Evolutionary conservation across 2,888 invertebrate species (phyloP).

Genomic region (Flexamia atlantica): DNA sequence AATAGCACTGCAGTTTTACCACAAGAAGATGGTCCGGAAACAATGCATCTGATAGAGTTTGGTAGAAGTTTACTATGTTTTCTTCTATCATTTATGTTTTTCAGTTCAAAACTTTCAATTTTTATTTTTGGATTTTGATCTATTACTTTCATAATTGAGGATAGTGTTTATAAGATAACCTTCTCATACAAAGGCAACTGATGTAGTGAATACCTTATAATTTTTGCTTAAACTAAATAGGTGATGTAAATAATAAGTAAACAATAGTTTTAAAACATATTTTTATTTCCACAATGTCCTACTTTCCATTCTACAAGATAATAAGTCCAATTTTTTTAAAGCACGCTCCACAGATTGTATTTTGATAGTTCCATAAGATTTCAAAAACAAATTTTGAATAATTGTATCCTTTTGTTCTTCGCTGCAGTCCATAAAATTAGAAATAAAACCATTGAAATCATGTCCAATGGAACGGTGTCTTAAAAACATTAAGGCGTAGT

Average conservation of each 20-base stretch:
- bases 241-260: neutral
- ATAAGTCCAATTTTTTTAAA: neutral
- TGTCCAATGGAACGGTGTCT: neutral
- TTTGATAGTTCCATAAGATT: neutral
- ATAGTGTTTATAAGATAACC: neutral
- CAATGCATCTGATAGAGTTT: neutral
- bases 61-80: neutral
- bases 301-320: neutral
- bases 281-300: neutral
- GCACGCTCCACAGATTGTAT: neutral
- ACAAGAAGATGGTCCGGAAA: neutral
- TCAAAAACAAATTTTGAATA: neutral
- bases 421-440: neutral
- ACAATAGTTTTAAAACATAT: neutral
- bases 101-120: neutral
- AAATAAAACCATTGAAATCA: neutral
- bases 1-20: neutral
- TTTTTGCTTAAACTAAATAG: too few species aligned
- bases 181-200: neutral
- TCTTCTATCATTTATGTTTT: neutral
- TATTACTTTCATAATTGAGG: neutral
- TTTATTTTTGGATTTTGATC: neutral
- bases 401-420: neutral
- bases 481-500: neutral
- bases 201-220: neutral